A percentile compares a stretch with the other conserved stretches of the same genome.
These are phyloP conservation scores for Lophius americanus DNA, from an alignment of 2,797 vertebrate genomes.

Conservation along the genomic window DNA sequence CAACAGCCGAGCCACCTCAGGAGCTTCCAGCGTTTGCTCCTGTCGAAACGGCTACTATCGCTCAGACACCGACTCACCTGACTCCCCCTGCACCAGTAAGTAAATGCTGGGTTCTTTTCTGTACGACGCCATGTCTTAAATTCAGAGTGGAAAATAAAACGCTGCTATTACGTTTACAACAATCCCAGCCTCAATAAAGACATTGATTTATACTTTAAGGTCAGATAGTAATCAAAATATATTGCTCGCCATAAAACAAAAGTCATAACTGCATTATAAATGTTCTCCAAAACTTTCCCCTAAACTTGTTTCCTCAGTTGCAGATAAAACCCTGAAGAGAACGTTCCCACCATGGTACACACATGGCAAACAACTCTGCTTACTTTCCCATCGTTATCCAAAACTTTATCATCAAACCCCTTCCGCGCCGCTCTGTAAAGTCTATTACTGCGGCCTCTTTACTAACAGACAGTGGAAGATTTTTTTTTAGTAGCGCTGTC, in stretches of 20 bases:
- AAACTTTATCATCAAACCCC: conserved; percentile 57
- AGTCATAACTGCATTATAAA: conserved; percentile 10
- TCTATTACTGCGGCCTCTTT: conserved; percentile 28
- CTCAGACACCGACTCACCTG: conserved; percentile 88
- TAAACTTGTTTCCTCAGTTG: conserved; percentile 29
- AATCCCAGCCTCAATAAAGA: background rate
- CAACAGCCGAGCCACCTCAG: conserved; percentile 90
- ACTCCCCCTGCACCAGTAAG: conserved; percentile 94
- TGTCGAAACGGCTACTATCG: conserved; percentile 92
- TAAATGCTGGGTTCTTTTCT: conserved; percentile 20
- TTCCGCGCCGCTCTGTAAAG: conserved; percentile 20
- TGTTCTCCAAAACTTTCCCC: conserved; percentile 12
- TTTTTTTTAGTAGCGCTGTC: conserved; percentile 18
- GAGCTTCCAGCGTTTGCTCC: conserved; percentile 88
- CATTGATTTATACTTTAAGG: too few relatives aligned
- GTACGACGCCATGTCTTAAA: background rate
- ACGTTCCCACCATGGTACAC: conserved; percentile 39
- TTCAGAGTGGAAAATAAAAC: background rate
- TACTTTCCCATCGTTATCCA: conserved; percentile 64
- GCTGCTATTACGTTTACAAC: background rate
- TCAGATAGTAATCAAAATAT: background rate
- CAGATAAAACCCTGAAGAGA: conserved; percentile 40
- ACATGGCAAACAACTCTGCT: conserved; percentile 64
- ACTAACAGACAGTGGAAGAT: conserved; percentile 28
- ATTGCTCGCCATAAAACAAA: conserved; percentile 16